Conservation (phyloP, 2,797 vertebrate genomes). For the Gallinago solitaria region DNA sequence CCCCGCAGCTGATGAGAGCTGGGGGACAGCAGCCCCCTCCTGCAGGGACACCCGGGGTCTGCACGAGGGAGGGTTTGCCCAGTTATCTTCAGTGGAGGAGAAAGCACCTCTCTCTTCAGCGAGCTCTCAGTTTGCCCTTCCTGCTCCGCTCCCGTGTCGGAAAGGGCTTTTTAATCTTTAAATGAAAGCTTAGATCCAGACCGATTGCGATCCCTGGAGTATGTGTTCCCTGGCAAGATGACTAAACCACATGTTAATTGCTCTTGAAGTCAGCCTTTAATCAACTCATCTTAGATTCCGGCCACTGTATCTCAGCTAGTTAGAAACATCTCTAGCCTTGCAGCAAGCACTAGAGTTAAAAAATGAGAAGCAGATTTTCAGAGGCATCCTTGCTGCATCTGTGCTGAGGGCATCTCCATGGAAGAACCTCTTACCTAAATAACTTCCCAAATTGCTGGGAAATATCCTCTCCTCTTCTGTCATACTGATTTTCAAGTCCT, state of each 20-base stretch:
- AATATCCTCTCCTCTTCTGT: neutral
- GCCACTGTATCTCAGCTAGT: neutral
- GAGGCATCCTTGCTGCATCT: neutral
- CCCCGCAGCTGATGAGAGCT: neutral
- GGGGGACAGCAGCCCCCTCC: neutral
- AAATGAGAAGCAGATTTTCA: neutral
- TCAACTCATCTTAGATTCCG: constrained; percentile 24
- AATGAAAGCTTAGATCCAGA: constrained; percentile 15
- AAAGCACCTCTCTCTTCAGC: neutral
- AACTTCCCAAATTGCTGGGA: neutral
- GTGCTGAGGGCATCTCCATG: neutral
- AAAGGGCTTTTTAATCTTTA: constrained; percentile 42
- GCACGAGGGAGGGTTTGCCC: neutral
- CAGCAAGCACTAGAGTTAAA: neutral
- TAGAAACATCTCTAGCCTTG: constrained; percentile 2
- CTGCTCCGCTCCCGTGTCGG: neutral
- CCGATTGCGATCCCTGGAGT: constrained; percentile 23
- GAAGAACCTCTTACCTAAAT: neutral
- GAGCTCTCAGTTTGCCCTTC: neutral
- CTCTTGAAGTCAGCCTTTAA: constrained; percentile 51
- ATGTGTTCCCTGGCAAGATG: constrained; percentile 29
- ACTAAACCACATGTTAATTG: constrained; percentile 57
- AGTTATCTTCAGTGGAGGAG: neutral
- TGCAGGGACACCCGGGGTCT: neutral
- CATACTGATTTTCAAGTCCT: neutral